phyloP scores from a whole-genome alignment of 2,113 vertebrate genomes.

The Poeciliopsis turrubarensis region DNA sequence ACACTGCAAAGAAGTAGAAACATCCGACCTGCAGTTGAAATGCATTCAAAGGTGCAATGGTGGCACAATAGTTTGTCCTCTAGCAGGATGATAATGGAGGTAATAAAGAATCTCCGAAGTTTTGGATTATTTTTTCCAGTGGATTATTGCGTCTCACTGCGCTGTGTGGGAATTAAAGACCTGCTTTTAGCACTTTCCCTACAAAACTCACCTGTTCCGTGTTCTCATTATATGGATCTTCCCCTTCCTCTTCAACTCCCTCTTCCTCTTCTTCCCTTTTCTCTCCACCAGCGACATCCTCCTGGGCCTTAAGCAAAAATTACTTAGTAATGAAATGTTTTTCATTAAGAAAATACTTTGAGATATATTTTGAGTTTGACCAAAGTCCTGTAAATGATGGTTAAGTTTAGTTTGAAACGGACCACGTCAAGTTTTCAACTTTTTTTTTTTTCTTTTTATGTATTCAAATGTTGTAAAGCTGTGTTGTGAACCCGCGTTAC shows the following conservation, averaged over 20 bases:
- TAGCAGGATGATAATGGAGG: neutral
- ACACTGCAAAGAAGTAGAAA: neutral
- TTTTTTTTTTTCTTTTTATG: neutral
- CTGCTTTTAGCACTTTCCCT: neutral
- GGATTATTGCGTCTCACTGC: neutral
- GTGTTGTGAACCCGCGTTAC: slow-evolving; percentile 61
- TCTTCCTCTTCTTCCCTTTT: slow-evolving; percentile 83
- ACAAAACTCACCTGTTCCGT: slow-evolving; percentile 83
- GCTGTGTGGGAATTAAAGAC: no score
- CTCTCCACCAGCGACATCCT: slow-evolving; percentile 88
- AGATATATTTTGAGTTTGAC: neutral
- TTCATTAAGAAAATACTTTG: neutral
- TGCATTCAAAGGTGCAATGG: neutral
- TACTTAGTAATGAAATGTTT: neutral
- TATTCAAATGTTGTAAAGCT: neutral
- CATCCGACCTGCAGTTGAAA: neutral
- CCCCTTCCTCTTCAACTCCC: slow-evolving; percentile 78
- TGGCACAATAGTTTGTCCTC: neutral
- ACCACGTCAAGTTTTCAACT: no score
- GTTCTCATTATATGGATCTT: slow-evolving; percentile 90
- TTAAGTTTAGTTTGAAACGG: neutral
- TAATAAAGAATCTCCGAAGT: neutral
- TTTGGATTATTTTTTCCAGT: neutral
- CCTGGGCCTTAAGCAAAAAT: slow-evolving; percentile 83
- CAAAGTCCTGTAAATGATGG: neutral